A percentile compares a stretch with the other conserved stretches of the same genome.
These are phyloP conservation scores for Opisthocomus hoazin DNA, from an alignment of 2,113 vertebrate species.

Conservation along the genomic window DNA sequence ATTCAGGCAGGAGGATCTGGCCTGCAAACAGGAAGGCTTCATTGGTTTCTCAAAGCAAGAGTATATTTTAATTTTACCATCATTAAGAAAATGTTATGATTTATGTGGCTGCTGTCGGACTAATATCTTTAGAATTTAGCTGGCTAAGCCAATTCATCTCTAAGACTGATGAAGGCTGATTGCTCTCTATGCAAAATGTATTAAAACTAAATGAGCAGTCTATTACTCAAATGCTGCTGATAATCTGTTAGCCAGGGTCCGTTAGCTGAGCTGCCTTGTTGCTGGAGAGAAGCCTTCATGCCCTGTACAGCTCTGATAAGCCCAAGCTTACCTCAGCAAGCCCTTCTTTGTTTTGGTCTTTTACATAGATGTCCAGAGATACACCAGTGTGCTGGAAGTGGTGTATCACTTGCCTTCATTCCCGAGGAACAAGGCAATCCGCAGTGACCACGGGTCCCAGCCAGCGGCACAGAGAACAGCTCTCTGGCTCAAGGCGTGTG, in stretches of 20 bases:
- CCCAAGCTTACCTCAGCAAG: background rate
- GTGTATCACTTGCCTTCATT: background rate
- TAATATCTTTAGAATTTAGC: constrained; percentile 93
- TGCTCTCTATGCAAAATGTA: constrained; percentile 96
- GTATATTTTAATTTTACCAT: constrained; percentile 85
- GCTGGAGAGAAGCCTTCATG: constrained; percentile 16
- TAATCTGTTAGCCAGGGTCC: constrained; percentile 91
- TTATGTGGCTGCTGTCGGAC: constrained; percentile 86
- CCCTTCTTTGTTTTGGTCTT: background rate
- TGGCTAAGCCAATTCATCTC: constrained; percentile 90
- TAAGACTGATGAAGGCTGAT: constrained; percentile 93
- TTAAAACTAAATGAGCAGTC: constrained; percentile 97
- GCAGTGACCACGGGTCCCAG: background rate
- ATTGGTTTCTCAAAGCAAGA: constrained; percentile 70
- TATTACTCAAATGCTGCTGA: constrained; percentile 90
- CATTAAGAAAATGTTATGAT: constrained; percentile 92
- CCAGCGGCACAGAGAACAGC: background rate
- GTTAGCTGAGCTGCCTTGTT: constrained; percentile 84
- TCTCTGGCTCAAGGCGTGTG: background rate
- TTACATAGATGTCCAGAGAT: background rate
- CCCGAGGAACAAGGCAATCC: background rate
- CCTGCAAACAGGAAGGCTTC: constrained; percentile 68
- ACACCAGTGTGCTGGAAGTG: background rate
- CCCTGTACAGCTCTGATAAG: background rate
- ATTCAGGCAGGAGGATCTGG: constrained; percentile 60